Percentiles rank a stretch among this genome's conserved stretches.
These are phyloP conservation scores for Stenotaenia linearis DNA, from an alignment of 2,888 invertebrate genomes.

Conservation along the genomic window DNA sequence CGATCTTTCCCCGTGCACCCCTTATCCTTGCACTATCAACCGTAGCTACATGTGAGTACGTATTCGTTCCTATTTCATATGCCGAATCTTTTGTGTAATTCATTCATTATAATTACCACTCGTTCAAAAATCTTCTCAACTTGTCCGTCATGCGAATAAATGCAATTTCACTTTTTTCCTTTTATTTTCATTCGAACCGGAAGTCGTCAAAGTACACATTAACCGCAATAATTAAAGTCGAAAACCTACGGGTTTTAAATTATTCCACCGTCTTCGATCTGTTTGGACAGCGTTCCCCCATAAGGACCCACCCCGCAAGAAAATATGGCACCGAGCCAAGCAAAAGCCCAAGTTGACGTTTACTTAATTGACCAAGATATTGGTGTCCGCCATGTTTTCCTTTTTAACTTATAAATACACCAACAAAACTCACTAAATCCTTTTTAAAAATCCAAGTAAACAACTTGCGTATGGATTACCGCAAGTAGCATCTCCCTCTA, in stretches of 20 bases:
- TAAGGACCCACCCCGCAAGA: background rate
- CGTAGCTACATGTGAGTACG: constrained; percentile 37
- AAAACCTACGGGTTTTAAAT: background rate
- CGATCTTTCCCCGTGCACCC: background rate
- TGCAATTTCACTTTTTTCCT: no score
- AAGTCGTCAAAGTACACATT: no score
- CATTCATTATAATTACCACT: no score
- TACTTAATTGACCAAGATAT: constrained; percentile 10
- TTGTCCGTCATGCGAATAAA: no score
- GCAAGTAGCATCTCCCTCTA: no score
- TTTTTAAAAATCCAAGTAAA: background rate
- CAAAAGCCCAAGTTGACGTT: background rate
- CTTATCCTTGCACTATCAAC: constrained; percentile 34
- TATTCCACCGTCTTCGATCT: background rate
- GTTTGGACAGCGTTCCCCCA: background rate
- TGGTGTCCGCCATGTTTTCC: background rate
- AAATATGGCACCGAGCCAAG: background rate
- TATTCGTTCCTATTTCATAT: background rate
- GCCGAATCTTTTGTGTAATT: no score
- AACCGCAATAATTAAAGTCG: no score
- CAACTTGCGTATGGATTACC: background rate
- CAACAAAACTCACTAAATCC: no score
- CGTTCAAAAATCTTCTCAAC: no score
- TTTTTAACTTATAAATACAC: background rate
- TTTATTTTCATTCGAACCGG: no score